Percentiles rank a stretch among this genome's conserved stretches.
These are phyloP conservation scores for Acanthosepion lycidas DNA, from an alignment of 2,888 invertebrate species.

Conservation along the genomic window DNA sequence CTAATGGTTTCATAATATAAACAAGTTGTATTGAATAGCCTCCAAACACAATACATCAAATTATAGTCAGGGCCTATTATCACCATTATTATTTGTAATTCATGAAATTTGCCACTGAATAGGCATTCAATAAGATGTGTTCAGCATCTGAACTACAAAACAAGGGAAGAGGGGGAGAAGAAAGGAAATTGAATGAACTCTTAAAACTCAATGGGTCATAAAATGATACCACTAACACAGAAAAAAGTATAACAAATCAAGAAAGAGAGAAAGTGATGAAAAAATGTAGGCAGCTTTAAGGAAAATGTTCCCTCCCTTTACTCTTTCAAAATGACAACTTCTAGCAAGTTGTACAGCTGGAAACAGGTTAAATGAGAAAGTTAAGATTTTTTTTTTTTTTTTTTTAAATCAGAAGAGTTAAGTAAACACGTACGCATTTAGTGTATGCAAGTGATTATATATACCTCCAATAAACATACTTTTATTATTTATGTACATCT, in stretches of 20 bases:
- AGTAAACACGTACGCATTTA: not conserved
- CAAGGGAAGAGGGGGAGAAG: not conserved
- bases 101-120: not conserved
- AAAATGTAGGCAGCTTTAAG: not conserved
- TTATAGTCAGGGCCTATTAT: not conserved
- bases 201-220: not conserved
- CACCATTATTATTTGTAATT: constrained; percentile 33
- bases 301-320: not conserved
- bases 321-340: not conserved
- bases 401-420: not conserved
- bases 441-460: not conserved
- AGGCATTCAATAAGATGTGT: constrained; percentile 3
- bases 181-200: no score
- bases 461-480: not conserved
- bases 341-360: not conserved
- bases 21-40: not conserved
- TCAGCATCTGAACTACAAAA: not conserved
- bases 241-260: not conserved
- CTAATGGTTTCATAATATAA: constrained; percentile 21
- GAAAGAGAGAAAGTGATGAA: not conserved
- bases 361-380: constrained; percentile 20
- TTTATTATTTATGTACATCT: not conserved
- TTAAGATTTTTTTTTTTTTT: not conserved
- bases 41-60: constrained; percentile 11
- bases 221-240: not conserved